Conservation (phyloP, 2,888 invertebrate species). For the Pyrrhia umbra region DNA sequence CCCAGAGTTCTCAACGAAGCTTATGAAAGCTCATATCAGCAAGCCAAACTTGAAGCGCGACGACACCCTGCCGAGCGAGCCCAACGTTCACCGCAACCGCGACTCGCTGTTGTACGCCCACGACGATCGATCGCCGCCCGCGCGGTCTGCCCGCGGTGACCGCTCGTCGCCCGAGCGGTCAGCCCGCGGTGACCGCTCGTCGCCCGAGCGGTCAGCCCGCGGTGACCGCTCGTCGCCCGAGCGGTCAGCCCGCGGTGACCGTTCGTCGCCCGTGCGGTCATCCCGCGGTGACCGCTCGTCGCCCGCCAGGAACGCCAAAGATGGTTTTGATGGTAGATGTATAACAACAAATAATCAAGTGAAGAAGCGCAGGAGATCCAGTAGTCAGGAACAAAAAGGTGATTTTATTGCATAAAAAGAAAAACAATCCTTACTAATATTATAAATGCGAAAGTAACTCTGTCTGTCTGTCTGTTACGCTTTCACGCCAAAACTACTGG, state of each 20-base stretch:
- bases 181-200: too few relatives aligned
- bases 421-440: too few relatives aligned
- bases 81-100: constrained; percentile 68
- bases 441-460: too few relatives aligned
- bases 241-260: not conserved
- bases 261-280: not conserved
- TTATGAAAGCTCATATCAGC: constrained; percentile 74
- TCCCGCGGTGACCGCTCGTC: not conserved
- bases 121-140: constrained; percentile 80
- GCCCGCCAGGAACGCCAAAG: not conserved
- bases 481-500: too few relatives aligned
- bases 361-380: constrained; percentile 36
- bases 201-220: too few relatives aligned
- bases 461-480: too few relatives aligned
- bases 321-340: not conserved
- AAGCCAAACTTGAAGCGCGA: constrained; percentile 51
- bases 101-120: constrained; percentile 84
- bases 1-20: constrained; percentile 71
- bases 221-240: too few relatives aligned
- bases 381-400: constrained; percentile 14
- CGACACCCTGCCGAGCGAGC: constrained; percentile 10
- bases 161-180: too few relatives aligned
- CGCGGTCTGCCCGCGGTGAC: constrained; percentile 57
- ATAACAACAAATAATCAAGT: constrained; percentile 8
- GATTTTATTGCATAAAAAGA: not conserved